Evolutionary conservation across 2,113 vertebrate genomes (phyloP).

Genomic region (Pseudorasbora parva): DNA sequence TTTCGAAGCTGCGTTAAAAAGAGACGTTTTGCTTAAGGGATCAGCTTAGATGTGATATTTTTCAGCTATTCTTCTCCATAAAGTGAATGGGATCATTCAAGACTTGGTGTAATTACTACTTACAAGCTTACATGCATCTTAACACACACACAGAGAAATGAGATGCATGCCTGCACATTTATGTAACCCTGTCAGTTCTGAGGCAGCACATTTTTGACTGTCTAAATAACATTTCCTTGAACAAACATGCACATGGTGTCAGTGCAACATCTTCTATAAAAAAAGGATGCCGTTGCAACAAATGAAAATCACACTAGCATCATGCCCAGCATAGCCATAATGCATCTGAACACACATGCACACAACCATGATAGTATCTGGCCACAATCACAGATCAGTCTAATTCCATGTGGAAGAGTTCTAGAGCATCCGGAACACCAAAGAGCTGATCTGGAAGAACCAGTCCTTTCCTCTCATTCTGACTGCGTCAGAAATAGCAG

Average conservation of each 20-base stretch:
- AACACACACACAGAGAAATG: constrained; percentile 2
- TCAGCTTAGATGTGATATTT: constrained; percentile 14
- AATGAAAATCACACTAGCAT: not conserved
- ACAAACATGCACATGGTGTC: not conserved
- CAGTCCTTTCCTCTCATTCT: not conserved
- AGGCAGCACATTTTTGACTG: not conserved
- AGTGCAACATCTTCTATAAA: constrained; percentile 24
- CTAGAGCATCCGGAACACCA: not conserved
- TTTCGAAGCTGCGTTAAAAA: not conserved
- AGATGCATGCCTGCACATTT: not conserved
- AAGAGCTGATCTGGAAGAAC: not conserved
- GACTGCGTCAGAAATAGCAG: not conserved
- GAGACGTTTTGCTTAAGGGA: not conserved
- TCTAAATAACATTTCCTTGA: not conserved
- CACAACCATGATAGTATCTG: not conserved
- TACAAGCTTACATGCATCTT: not conserved
- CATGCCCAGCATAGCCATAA: not conserved
- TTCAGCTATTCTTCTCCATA: not conserved
- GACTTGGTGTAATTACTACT: not conserved
- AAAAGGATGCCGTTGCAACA: not conserved
- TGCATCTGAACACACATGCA: not conserved
- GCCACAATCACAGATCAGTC: not conserved
- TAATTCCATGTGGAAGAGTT: not conserved
- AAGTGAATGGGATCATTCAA: not conserved
- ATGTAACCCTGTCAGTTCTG: not conserved